Percentiles rank a stretch among this genome's conserved stretches.
Conservation (phyloP, 2,797 vertebrate species). For the Taeniopygia guttata region DNA sequence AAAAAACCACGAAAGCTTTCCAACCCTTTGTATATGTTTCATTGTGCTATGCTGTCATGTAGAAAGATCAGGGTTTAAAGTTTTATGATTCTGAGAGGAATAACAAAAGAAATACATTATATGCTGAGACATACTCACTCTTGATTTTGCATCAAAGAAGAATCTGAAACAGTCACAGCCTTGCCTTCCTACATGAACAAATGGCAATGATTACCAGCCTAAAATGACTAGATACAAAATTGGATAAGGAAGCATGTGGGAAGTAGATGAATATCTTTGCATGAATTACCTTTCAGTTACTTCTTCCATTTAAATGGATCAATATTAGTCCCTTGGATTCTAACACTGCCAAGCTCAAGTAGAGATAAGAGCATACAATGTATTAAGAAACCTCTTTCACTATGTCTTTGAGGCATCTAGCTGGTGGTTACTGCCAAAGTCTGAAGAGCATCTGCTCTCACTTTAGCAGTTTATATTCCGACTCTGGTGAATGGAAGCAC, state of each 20-base stretch:
- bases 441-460: slow-evolving; percentile 65
- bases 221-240: background rate
- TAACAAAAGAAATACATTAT: background rate
- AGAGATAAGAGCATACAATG: slow-evolving; percentile 43
- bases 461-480: slow-evolving; percentile 67
- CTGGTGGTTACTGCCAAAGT: slow-evolving; percentile 56
- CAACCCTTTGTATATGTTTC: background rate
- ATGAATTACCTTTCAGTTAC: slow-evolving; percentile 20
- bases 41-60: background rate
- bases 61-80: slow-evolving; percentile 4
- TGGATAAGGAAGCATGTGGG: background rate
- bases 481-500: slow-evolving; percentile 59
- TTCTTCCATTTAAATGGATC: slow-evolving; percentile 17
- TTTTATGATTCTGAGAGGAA: background rate
- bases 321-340: slow-evolving; percentile 19
- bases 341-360: slow-evolving; percentile 27
- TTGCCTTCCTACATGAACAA: slow-evolving; percentile 1
- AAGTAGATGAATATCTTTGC: background rate
- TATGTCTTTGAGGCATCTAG: slow-evolving; percentile 66
- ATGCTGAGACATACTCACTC: slow-evolving; percentile 12
- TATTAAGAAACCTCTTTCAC: slow-evolving; percentile 52
- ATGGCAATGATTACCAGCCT: background rate
- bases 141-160: background rate
- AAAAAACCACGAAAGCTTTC: background rate
- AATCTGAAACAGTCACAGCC: background rate